Base-by-base conservation (phyloP, 2,797 vertebrate genomes). In the Acipenser transmontanus region DNA sequence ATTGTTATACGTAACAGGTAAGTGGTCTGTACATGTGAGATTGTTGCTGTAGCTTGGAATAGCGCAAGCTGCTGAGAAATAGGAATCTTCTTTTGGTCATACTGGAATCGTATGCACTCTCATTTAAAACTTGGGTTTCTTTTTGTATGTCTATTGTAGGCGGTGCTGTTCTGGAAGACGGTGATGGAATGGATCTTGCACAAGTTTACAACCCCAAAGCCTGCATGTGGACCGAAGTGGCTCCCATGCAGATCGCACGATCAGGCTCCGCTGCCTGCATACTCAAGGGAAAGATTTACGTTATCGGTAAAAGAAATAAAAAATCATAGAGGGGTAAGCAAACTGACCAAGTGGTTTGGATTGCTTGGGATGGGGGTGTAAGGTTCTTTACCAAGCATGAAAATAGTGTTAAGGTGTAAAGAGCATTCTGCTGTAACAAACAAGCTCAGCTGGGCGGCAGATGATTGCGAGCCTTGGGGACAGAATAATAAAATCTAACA, bases 161-260 rank as follows among this genome's bases (percentile, higher is more conserved):
- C 10, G 91, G 88, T 1, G 91, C 91, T 1, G 84, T 91, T 72
- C 74, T 91, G 7, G 91, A 92, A 71, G 90, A 92, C 5, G 91
- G 90, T 0, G 89, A 91, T 2, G 90, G 91, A 71, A 91, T 89
- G 47, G 85, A 91, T 73, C 74, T 92, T 0, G 87, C 90, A 2
- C 91, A 92, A 66, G 89, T 89, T 12, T 92, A 91, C 72, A 89
- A 91, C 77, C 89, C 91, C 66, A 90, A 91, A 76, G 85, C 79
- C 0, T 72, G 76, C 0, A 48, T 64, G 0, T 92, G 90, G 91
- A 83, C 85, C 0, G 89, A 92, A 65, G 83, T 90, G 0, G 83
- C 90, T 0, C 83, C 88, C 4, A 92, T 92, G 90, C 89, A 89
- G 77, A 92, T 92, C 0, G 88, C 90, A 11, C 89, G 91, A 72